phyloP scores from a whole-genome alignment of 2,113 vertebrate species.

The Chaenocephalus aceratus region DNA sequence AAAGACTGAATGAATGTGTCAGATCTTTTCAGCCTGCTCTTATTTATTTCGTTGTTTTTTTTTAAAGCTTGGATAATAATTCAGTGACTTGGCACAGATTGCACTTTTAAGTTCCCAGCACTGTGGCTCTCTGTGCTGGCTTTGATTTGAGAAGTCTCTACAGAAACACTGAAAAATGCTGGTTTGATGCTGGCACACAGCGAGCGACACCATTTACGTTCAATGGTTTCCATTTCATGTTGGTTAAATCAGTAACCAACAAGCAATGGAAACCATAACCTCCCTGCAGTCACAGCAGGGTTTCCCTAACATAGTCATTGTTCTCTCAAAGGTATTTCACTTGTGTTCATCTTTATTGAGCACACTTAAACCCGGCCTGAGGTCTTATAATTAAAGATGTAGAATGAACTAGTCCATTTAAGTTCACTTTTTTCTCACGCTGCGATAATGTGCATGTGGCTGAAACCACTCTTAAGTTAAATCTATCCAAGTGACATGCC shows the following conservation, averaged over 20 bases:
- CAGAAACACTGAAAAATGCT: conserved; percentile 39
- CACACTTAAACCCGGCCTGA: background rate
- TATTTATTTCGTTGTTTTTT: conserved; percentile 30
- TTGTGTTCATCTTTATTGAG: background rate
- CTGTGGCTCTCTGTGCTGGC: conserved; percentile 3
- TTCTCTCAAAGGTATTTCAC: conserved; percentile 4
- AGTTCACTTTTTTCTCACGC: background rate
- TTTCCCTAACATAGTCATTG: background rate
- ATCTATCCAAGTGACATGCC: too few relatives aligned
- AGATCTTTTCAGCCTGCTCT: conserved; percentile 53
- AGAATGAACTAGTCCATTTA: background rate
- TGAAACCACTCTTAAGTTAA: background rate
- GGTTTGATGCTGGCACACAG: conserved; percentile 17
- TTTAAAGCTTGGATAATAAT: conserved; percentile 39
- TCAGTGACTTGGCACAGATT: conserved; percentile 46
- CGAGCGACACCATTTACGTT: conserved; percentile 29
- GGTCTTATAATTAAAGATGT: background rate
- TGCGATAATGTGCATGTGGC: background rate
- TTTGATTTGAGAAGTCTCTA: conserved; percentile 43
- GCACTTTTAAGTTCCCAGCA: conserved; percentile 43
- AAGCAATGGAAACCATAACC: conserved; percentile 31
- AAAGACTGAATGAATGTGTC: conserved; percentile 47
- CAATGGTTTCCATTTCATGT: conserved; percentile 33
- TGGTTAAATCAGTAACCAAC: conserved; percentile 39
- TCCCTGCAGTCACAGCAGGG: background rate